Base-by-base conservation (phyloP, 2,888 invertebrate genomes). In the Hoplodrina ambigua region DNA sequence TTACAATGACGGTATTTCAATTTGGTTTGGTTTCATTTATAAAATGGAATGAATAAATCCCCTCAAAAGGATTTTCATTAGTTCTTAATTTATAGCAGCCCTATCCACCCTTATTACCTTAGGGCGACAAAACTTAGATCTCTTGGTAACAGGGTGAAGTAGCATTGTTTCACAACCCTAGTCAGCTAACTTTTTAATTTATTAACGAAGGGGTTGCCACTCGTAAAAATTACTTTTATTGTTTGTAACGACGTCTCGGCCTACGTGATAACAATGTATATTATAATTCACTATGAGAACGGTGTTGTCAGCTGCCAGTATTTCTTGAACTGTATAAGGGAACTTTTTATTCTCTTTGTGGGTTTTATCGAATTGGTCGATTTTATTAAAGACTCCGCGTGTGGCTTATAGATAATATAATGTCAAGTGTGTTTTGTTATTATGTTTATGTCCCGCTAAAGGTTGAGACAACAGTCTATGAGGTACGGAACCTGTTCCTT, bases 151-250 rank as follows among this genome's bases (percentile, higher is more conserved):
- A 90, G 92, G 93, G 94, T 93, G 92, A 94, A 94, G 93, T 94
- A 90, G 88, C 81, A 91, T 95, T 95, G 95, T 95, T 93, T 94
- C 91, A 87, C 89, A 88, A 87, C 93, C 94, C 93, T 91, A 92
- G 85, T 87, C 77, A 84, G 83, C 88, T 88, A 92, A 94, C 93
- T 94, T 94, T 94, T 93, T 93, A 95, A 96, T 96, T 95, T 96
- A 96, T 96, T 94, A 95, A 92, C 91, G 90, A 88, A 90, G 92
- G 95, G 95, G 95, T 94, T 94, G 91, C 92, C 87, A 88, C 91
- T 94, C 94, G 92, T 96, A 95, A 96, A 95, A 96, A 95, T 95
- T 95, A 95, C 94, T 94, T 96, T 95, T 95, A 95, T 95, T 95
- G 94, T 96, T 92, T 90, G 93, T 94, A 94, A 95, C 94, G 95